A percentile compares a stretch with the other conserved stretches of the same genome.
phyloP scores from a whole-genome alignment of 2,113 vertebrate genomes.

The Empidonax alnorum region DNA sequence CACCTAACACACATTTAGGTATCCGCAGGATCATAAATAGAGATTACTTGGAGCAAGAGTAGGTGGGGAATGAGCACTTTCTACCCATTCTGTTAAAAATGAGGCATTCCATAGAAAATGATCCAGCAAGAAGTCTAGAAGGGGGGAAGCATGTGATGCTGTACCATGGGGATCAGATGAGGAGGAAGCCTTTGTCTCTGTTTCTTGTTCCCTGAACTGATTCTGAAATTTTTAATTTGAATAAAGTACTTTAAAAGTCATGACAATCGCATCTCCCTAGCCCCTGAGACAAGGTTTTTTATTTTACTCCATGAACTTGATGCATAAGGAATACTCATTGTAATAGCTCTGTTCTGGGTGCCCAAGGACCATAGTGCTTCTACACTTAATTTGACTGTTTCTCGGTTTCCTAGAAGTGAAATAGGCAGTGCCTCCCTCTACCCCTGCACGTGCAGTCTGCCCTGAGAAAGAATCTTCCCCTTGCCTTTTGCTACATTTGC shows the following conservation, averaged over 20 bases:
- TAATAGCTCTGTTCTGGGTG: background rate
- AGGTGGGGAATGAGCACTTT: background rate
- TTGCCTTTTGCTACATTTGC: background rate
- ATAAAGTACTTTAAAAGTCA: background rate
- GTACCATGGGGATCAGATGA: background rate
- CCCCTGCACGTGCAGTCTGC: background rate
- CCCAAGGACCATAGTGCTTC: background rate
- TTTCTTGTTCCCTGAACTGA: background rate
- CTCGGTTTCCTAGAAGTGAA: background rate
- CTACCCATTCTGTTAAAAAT: background rate
- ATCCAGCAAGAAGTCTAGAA: background rate
- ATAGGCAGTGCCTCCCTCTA: background rate
- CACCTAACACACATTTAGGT: background rate
- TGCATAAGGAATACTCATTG: background rate
- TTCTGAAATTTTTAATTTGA: background rate
- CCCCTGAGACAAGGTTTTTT: background rate
- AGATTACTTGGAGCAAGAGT: background rate
- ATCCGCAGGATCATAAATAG: background rate
- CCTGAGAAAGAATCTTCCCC: background rate
- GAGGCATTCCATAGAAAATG: background rate
- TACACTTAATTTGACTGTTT: background rate
- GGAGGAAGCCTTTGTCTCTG: background rate
- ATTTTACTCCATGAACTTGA: background rate
- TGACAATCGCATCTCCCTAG: background rate
- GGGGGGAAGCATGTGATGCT: background rate